These are phyloP conservation scores for Ophioderma brevispina DNA, from an alignment of 35 echinoderm and acorn worm genomes.

Conservation along the genomic window DNA sequence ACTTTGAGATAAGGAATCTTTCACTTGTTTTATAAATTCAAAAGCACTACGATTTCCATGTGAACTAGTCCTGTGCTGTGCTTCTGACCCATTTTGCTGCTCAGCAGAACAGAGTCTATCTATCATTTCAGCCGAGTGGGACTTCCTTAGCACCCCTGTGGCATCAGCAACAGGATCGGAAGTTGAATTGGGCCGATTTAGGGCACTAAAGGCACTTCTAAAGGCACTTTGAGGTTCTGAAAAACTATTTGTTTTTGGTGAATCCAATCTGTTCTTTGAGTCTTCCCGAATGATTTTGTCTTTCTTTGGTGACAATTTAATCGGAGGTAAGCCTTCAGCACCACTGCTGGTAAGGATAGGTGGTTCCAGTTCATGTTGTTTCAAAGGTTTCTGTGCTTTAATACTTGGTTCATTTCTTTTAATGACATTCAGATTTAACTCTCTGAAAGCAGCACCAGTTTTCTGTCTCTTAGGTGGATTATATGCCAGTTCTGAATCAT, in stretches of 20 bases:
- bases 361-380: background rate
- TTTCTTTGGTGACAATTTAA: background rate
- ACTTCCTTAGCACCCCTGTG: too few relatives aligned
- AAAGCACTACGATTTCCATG: background rate
- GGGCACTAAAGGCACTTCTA: background rate
- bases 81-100: background rate
- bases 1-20: background rate
- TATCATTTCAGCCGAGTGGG: background rate
- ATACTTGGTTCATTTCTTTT: background rate
- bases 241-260: too few relatives aligned
- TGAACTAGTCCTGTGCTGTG: background rate
- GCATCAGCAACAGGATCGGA: too few relatives aligned
- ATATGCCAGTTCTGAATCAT: background rate
- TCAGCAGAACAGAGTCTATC: background rate
- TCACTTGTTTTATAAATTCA: background rate
- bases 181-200: background rate
- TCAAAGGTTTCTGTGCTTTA: background rate
- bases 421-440: too few relatives aligned
- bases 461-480: background rate
- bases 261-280: too few relatives aligned
- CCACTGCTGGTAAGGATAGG: too few relatives aligned
- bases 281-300: too few relatives aligned
- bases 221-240: too few relatives aligned
- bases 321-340: background rate
- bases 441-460: too few relatives aligned